These are phyloP conservation scores for Tetragonula clypearis DNA, from an alignment of 1,140 invertebrate species.

Conservation along the genomic window DNA sequence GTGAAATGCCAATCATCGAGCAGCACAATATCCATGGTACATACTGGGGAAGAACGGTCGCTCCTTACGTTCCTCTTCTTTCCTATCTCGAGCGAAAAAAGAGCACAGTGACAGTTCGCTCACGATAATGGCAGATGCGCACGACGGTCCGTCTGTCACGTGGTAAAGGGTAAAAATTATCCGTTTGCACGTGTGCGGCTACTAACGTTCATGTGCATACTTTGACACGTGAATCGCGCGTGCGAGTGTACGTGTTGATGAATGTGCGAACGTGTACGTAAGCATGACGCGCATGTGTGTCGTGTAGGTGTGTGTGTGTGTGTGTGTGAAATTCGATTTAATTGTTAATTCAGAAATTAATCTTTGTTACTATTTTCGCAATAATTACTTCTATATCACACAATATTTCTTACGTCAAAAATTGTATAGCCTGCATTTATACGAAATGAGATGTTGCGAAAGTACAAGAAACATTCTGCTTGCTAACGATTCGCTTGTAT, in stretches of 20 bases:
- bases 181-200: slow-evolving; percentile 40
- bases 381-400: neutral
- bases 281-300: neutral
- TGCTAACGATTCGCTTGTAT: neutral
- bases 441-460: neutral
- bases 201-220: neutral
- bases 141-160: slow-evolving; percentile 51
- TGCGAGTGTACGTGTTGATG: neutral
- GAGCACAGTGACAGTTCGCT: slow-evolving; percentile 44
- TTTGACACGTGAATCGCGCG: slow-evolving; percentile 23
- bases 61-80: slow-evolving; percentile 14
- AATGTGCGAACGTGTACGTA: no score
- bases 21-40: slow-evolving; percentile 28
- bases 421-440: neutral
- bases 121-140: slow-evolving; percentile 41
- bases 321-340: neutral
- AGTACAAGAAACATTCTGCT: neutral
- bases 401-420: neutral
- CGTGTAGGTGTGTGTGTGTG: neutral
- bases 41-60: slow-evolving; percentile 21
- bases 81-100: slow-evolving; percentile 9
- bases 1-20: slow-evolving; percentile 17
- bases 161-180: slow-evolving; percentile 41
- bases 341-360: neutral
- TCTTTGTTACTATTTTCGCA: neutral